phyloP scores from a whole-genome alignment of 2,113 vertebrate genomes.

The Osmerus mordax region DNA sequence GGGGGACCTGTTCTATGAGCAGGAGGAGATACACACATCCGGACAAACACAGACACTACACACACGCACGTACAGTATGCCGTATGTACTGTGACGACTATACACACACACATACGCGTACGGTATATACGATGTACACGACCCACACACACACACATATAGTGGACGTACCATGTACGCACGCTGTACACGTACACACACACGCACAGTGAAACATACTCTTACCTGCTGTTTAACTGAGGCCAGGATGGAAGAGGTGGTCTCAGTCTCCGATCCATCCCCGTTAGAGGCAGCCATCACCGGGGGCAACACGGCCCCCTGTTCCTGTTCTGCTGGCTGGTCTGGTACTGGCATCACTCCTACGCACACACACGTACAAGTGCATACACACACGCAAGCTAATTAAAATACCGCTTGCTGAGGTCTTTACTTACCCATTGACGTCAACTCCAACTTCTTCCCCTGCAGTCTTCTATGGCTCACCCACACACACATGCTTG shows the following conservation, averaged over 20 bases:
- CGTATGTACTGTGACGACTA: no score
- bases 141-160: not conserved
- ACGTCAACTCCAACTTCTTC: no score
- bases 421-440: no score
- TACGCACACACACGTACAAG: conserved; percentile 38
- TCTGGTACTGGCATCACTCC: conserved; percentile 97
- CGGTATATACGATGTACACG: no score
- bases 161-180: not conserved
- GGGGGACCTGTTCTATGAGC: no score
- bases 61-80: no score
- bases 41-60: no score
- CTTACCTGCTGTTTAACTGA: conserved; percentile 98
- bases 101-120: no score
- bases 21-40: no score
- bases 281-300: conserved; percentile 89
- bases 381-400: not conserved
- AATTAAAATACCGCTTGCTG: no score
- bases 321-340: conserved; percentile 89
- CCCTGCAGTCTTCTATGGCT: no score
- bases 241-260: conserved; percentile 93
- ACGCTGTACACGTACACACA: not conserved
- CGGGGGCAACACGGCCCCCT: conserved; percentile 86
- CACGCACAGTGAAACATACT: not conserved
- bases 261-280: conserved; percentile 89
- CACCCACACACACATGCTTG: not conserved